These are phyloP conservation scores for Drosophila emarginata DNA, from an alignment of 2,888 invertebrate species.

Conservation along the genomic window DNA sequence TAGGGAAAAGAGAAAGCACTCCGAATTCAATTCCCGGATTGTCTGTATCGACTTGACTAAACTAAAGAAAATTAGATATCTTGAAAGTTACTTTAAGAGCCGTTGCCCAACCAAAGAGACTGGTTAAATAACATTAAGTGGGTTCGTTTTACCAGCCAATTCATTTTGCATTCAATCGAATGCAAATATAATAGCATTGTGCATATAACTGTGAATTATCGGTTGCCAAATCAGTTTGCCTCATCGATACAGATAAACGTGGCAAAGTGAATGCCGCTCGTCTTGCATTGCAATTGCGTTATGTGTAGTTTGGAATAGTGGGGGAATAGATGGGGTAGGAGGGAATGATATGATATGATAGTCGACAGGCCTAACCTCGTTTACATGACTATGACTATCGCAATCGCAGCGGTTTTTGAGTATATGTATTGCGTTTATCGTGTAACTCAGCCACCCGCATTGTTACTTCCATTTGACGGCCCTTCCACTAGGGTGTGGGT, in stretches of 20 bases:
- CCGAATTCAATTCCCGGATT: too few species aligned
- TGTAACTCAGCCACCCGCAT: constrained; percentile 46
- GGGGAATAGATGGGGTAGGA: constrained; percentile 1
- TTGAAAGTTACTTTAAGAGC: neutral
- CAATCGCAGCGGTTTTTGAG: constrained; percentile 16
- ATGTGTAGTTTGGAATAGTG: constrained; percentile 13
- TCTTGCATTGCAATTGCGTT: constrained; percentile 58
- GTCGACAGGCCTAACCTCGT: constrained; percentile 53
- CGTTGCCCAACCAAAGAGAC: neutral
- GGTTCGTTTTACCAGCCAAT: neutral
- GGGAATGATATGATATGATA: neutral
- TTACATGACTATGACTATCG: constrained; percentile 54
- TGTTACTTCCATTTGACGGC: constrained; percentile 48
- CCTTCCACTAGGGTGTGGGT: too few species aligned
- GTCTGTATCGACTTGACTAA: too few species aligned
- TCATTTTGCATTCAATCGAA: neutral
- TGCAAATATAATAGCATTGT: constrained; percentile 42
- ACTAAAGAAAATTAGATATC: neutral
- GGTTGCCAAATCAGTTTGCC: constrained; percentile 63
- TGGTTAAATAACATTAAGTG: constrained; percentile 1
- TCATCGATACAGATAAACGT: constrained; percentile 47
- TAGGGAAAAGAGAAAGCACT: too few species aligned
- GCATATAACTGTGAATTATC: constrained; percentile 59
- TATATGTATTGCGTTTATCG: constrained; percentile 28
- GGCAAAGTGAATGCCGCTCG: constrained; percentile 32